Base-by-base conservation (phyloP, 2,888 invertebrate genomes). In the Helobdella robusta region DNA sequence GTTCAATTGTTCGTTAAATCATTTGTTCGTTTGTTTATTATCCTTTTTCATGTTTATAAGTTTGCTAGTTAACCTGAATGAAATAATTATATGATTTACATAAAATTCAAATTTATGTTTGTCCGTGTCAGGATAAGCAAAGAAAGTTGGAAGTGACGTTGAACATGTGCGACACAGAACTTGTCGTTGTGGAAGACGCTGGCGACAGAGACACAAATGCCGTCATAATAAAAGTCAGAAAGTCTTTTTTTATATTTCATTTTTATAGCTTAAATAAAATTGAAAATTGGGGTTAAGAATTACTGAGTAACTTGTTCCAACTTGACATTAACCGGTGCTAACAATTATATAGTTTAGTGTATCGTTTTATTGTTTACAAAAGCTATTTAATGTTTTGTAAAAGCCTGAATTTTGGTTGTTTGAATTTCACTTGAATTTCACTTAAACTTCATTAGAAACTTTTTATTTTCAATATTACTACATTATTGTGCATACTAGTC, bases 111-210 rank as follows among this genome's bases (percentile, higher is more conserved):
- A 40, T 40, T 40, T 11, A n/a, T 40, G 44, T 15, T n/a, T 40
- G 44, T 40, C 11, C 44, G 11, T 40, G 32, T 56, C 15, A 62
- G 62, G 62, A 62, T 18, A 25, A 32, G 3, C 25, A 25, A 20
- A 44, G 35, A n/a, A 40, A 60, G 6, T 84, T 88, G 78, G 93
- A 94, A 79, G 82, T 94, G 40, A 91, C 91, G 78, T 83, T 97
- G 65, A 95, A 94, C 79, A 86, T 95, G 32, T 92, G 91, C 0
- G 91, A 95, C 80, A 94, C 93, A 2, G 94, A 98, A 81, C 83
- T 97, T 66, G 91, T 97, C 36, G 84, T 95, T 40, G 88, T 97
- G 0, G 95, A 97, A 78, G 88, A 94, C 77, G 86, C 89, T 0
- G 86, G 89, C 0, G 84, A 87, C 20, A 84, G 86, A 82, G 92